Base-by-base conservation (phyloP, 2,888 invertebrate species). In the Chymomyza fuscimana region DNA sequence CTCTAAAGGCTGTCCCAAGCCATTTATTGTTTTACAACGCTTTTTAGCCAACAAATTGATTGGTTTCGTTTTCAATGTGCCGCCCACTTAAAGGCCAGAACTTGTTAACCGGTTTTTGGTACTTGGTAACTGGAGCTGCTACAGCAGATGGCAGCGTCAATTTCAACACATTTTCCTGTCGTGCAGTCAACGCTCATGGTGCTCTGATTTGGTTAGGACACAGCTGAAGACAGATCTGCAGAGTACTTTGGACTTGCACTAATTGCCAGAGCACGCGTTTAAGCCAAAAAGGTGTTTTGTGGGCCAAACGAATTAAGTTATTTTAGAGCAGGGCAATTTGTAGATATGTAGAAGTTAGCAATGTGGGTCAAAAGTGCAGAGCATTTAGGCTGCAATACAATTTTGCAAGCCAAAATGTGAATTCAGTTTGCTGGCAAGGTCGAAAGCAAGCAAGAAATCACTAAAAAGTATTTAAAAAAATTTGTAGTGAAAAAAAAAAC, bases 231-330 rank as follows among this genome's bases (percentile, higher is more conserved):
- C 40, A 46, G 12, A 46, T 46, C 40, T 46, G 2, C 1, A 12
- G 4, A 12, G 12, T 12, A 46, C 4, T 46, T 46, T 46, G 40
- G 32, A 9, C 40, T 46, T 15, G 12, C 0, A 77, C 77, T 83
- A 85, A 83, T 83, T 83, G 82, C 76, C 63, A 67, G 32, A 68
- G 79, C 82, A 80, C 87, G 87, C 82, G 82, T 58, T 58, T 25
- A 7, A 46, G 10, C 2, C 12, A 12, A 12, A 12, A 12, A 46
- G 40, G 40, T 46, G 40, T 46, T 12, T n/a, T 36, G 29, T 58
- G 12, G 69, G 68, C 61, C 69, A 60, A 36, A 71, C 63, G 72
- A 81, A 81, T 83, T 74, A 22, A 59, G 73, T 58, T 70, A 84
- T 67, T 64, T 66, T 15, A 22, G 19, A 36, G 62, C 56, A 19